Conservation (phyloP, 2,113 vertebrate genomes). For the Equus quagga region DNA sequence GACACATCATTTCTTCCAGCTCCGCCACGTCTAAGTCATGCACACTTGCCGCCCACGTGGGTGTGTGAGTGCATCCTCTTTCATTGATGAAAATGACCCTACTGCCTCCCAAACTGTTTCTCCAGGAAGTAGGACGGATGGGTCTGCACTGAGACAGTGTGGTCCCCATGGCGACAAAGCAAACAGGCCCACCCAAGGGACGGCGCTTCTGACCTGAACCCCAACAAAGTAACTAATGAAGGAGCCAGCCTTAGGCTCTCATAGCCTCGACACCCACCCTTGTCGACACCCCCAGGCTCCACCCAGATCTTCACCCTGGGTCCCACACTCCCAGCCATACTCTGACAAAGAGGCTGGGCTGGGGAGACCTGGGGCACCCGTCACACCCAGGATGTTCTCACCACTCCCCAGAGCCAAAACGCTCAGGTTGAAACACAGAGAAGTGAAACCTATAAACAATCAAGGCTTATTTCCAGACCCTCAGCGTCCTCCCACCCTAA, state of each 20-base stretch:
- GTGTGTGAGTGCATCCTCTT: background rate
- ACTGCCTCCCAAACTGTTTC: background rate
- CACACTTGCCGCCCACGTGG: accelerated
- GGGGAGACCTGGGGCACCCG: background rate
- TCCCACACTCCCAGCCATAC: background rate
- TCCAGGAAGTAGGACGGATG: background rate
- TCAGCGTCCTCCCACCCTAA: background rate
- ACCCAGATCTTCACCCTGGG: background rate
- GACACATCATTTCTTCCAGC: background rate
- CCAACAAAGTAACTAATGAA: background rate
- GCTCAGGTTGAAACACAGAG: conserved; percentile 17
- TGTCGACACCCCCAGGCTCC: background rate
- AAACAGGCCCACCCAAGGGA: background rate
- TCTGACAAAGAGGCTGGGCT: background rate
- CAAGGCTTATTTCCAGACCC: background rate
- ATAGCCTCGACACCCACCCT: too few relatives aligned
- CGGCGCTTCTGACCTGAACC: background rate
- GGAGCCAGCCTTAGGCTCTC: background rate
- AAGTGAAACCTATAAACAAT: conserved; percentile 43
- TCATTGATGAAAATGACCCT: background rate
- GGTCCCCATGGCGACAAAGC: background rate
- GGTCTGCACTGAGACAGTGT: background rate
- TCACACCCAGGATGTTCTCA: conserved; percentile 27
- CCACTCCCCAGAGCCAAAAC: background rate
- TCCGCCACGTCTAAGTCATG: background rate